Evolutionary conservation across 2,888 invertebrate genomes (phyloP).

Genomic region (Sinopyrophorus schimmeli): DNA sequence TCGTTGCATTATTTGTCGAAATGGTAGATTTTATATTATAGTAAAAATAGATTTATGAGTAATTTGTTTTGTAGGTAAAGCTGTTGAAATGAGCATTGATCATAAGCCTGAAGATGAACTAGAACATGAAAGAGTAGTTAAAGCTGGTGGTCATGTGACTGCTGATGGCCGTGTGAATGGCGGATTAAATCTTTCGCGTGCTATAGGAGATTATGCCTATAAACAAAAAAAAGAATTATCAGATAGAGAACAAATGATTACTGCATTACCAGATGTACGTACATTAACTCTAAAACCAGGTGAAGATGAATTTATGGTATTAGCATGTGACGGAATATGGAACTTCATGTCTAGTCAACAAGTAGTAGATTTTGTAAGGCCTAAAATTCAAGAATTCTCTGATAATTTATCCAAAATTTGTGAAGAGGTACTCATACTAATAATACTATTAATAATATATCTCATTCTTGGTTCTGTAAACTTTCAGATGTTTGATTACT

Average conservation of each 20-base stretch:
- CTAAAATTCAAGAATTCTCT: constrained; percentile 66
- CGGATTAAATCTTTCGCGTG: constrained; percentile 93
- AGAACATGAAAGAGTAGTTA: constrained; percentile 81
- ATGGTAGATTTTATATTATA: constrained; percentile 60
- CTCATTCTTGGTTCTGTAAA: constrained; percentile 15
- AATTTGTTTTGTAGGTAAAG: constrained; percentile 65
- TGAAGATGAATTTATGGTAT: constrained; percentile 90
- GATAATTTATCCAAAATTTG: constrained; percentile 84
- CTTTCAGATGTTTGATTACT: constrained; percentile 88
- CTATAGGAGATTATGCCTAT: constrained; percentile 95
- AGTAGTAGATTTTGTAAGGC: constrained; percentile 86
- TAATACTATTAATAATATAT: not conserved
- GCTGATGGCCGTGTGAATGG: constrained; percentile 94
- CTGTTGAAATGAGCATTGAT: constrained; percentile 92
- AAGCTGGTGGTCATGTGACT: constrained; percentile 93
- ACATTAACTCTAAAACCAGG: constrained; percentile 72
- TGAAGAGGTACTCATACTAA: constrained; percentile 74
- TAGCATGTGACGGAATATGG: constrained; percentile 96
- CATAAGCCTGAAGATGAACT: constrained; percentile 95
- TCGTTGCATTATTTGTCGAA: constrained; percentile 61
- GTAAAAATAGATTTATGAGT: constrained; percentile 62
- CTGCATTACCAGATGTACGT: constrained; percentile 89
- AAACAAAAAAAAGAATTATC: constrained; percentile 81
- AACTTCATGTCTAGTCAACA: constrained; percentile 96
- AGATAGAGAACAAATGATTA: constrained; percentile 94